Evolutionary conservation across 2,797 vertebrate species (phyloP).

Genomic region (Sebastes nivosus): DNA sequence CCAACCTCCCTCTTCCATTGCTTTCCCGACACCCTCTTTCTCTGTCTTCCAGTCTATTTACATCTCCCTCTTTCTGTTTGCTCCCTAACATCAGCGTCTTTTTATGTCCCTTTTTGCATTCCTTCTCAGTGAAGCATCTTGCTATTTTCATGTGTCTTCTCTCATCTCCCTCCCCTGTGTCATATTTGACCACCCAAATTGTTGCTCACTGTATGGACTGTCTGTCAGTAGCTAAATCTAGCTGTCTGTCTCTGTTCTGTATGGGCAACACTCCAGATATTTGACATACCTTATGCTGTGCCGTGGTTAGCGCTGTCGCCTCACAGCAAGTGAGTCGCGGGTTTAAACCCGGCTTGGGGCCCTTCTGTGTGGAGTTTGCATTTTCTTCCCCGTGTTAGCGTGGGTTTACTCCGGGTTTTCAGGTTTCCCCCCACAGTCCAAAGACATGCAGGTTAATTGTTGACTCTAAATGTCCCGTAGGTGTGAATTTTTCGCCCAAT

Average conservation of each 20-base stretch:
- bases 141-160: neutral
- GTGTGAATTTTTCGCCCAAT: too few species aligned
- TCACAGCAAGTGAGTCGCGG: too few species aligned
- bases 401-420: too few species aligned
- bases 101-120: neutral
- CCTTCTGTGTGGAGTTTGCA: too few species aligned
- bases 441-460: too few species aligned
- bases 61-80: neutral
- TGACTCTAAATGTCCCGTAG: too few species aligned
- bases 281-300: slow-evolving; percentile 20
- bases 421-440: too few species aligned
- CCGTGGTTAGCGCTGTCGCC: neutral
- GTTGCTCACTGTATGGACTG: neutral
- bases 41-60: neutral
- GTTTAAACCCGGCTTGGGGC: too few species aligned
- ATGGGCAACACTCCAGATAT: neutral
- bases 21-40: neutral
- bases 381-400: too few species aligned
- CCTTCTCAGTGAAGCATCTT: neutral
- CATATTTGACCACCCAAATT: slow-evolving; percentile 40
- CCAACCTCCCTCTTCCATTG: neutral
- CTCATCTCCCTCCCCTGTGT: neutral
- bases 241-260: slow-evolving; percentile 36
- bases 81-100: neutral
- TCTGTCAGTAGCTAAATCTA: slow-evolving; percentile 47